Base-by-base conservation (phyloP, 2,797 vertebrate species). In the Taenioides sp. region DNA sequence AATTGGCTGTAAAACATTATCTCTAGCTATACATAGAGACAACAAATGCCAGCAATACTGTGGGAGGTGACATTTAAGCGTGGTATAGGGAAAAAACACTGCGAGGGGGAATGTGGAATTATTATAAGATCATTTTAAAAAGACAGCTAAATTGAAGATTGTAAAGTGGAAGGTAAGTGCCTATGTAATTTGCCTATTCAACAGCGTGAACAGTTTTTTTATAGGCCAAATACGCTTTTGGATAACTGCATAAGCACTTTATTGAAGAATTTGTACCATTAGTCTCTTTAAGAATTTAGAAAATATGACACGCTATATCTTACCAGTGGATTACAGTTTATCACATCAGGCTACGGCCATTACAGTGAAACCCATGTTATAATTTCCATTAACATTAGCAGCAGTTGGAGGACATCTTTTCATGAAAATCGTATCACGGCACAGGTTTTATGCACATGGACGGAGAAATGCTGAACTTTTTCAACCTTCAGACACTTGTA, bases 31-130 rank as follows among this genome's bases (percentile, higher is more conserved):
- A 71, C 67, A 67, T 68, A 49, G 64, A 77, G 72, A 2, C 64
- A 79, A 83, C 64, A 75, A 84, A 81, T 69, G 75, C 70, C 82
- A 79, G 80, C 63, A 57, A 80, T 75, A 27, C 49, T 40, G 72
- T 78, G 64, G 85, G 84, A 88, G 86, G 84, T 86, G 84, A 80
- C 73, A 80, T 85, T 82, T 71, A 81, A 80, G 74, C 31, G 65
- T 65, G 68, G 72, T 65, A 52, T 18, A 34, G 59, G 14, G 43
- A 70, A 55, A 55, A 65, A 12, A 61, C 52, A 23, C 52, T 18
- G 25, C 62, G 57, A 57, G 61, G 73, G 54, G 71, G 72, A 79
- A 71, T 55, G 67, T 23, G 63, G 47, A 76, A 55, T 70, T 69
- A 31, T 80, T 78, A 77, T 28, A 76, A 69, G 63, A 82, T 76